Evolutionary conservation across 2,797 vertebrate species (phyloP).

Genomic region (Ara ararauna): DNA sequence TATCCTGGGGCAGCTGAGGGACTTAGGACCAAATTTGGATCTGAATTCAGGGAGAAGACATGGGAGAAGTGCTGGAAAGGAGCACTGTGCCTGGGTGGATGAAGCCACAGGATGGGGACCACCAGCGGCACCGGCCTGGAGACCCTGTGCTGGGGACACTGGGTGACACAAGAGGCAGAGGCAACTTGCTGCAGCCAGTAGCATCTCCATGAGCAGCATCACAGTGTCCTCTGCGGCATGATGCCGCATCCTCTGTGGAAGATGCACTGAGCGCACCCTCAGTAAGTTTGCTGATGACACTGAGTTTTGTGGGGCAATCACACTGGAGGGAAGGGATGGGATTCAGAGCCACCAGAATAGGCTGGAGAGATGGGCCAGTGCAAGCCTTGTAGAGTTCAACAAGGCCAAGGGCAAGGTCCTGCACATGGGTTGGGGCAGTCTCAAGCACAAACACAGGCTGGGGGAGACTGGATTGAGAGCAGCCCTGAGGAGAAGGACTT

Average conservation of each 20-base stretch:
- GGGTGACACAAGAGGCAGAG: not conserved
- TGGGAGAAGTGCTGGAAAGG: not conserved
- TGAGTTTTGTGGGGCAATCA: not conserved
- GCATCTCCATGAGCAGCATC: not conserved
- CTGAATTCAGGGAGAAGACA: not conserved
- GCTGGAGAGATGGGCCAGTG: not conserved
- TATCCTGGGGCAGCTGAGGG: not conserved
- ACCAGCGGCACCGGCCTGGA: rapidly evolving
- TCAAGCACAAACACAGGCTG: not conserved
- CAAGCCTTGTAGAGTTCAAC: not conserved
- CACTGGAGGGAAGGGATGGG: not conserved
- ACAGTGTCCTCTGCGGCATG: rapidly evolving
- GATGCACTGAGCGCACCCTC: not conserved
- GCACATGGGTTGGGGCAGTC: not conserved
- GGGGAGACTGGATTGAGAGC: not conserved
- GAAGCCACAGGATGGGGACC: not conserved
- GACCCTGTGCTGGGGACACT: not conserved
- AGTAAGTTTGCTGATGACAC: not conserved
- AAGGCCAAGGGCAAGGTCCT: not conserved
- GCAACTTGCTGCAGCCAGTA: not conserved
- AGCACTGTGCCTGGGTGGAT: rapidly evolving
- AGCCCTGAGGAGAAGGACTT: not conserved
- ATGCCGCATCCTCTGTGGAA: not conserved
- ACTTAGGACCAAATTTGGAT: not conserved
- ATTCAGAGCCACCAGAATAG: not conserved